Base-by-base conservation (phyloP, 64 coral and sea anemone genomes). In the Platygyra sinensis region DNA sequence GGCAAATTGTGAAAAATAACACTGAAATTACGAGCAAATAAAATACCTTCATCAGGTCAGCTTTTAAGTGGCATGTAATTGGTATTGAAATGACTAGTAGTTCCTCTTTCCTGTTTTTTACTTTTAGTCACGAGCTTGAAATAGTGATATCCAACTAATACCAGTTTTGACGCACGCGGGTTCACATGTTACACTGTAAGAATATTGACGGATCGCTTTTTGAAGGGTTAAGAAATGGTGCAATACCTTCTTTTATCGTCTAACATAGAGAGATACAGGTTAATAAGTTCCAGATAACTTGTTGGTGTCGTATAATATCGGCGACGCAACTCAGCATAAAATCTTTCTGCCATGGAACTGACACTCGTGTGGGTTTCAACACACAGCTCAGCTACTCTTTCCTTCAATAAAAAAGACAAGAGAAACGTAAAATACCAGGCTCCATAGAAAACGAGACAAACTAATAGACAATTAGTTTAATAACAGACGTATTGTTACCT, bases 281-380 rank as follows among this genome's bases (percentile, higher is more conserved):
- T 99, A 39, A 99, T 99, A 52, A 99, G 79, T 86, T 99, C 97
- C 82, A 99, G 80, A 33, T 99, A 99, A 81, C 97, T 99, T 16
- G 97, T 99, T 5, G 97, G 97, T 24, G 97, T 99, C 6, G 97
- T 99, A 65, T 99, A 99, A 62, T 99, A 99, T 79, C 97, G 72
- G n/a, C 97, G 76, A 4, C 97, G 86, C 55, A 99, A 42, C 52
- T 99, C 97, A 15, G 91, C 92, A 73, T 96, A 99, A 80, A 99
- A 99, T 50, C 91, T 87, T 16, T 99, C 94, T 0, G 97, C 97
- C 91, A 95, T 96, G 51, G 81, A 83, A 39, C 97, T 99, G 1
- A 99, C 97, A 77, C 97, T 99, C 12, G 91, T 93, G 55, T 99
- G 97, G 30, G 93, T 99, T 59, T 99, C 97, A 15, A 99, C 97